Evolutionary conservation across 2,888 invertebrate genomes (phyloP).

Genomic region (Ormia ochracea): DNA sequence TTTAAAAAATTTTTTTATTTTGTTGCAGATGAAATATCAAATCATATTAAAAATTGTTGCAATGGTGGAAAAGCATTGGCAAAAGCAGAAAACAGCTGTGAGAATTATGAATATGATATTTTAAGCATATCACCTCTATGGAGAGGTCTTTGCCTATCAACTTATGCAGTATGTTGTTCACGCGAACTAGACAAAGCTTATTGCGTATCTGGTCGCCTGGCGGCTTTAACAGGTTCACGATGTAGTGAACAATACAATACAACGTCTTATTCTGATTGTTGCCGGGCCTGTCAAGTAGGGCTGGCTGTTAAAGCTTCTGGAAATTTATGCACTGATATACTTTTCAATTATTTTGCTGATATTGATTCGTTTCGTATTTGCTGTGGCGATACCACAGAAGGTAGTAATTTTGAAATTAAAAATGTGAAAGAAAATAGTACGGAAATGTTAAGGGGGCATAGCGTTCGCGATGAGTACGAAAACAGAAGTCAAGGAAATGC

Average conservation of each 20-base stretch:
- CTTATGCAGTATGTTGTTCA: constrained; percentile 82
- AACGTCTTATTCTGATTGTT: constrained; percentile 78
- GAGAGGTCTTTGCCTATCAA: constrained; percentile 81
- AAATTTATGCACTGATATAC: constrained; percentile 78
- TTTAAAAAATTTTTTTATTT: background rate
- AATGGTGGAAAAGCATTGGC: constrained; percentile 78
- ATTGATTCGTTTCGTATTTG: constrained; percentile 81
- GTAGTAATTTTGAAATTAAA: constrained; percentile 25
- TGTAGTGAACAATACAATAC: constrained; percentile 69
- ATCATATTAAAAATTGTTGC: constrained; percentile 78
- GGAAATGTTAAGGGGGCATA: background rate
- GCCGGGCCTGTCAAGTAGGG: constrained; percentile 82
- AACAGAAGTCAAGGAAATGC: constrained; percentile 21
- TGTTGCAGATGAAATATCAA: constrained; percentile 66
- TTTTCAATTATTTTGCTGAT: constrained; percentile 74
- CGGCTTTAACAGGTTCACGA: constrained; percentile 70
- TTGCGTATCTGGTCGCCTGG: constrained; percentile 72
- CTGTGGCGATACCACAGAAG: constrained; percentile 75
- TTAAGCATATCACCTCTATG: constrained; percentile 78
- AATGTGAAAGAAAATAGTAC: background rate
- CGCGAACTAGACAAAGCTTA: constrained; percentile 77
- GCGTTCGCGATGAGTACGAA: background rate
- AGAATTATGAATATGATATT: constrained; percentile 78
- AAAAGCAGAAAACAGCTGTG: constrained; percentile 77
- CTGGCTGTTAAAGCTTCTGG: constrained; percentile 79